Evolutionary conservation across 2,797 vertebrate genomes (phyloP).

Genomic region (Saxicola maurus): DNA sequence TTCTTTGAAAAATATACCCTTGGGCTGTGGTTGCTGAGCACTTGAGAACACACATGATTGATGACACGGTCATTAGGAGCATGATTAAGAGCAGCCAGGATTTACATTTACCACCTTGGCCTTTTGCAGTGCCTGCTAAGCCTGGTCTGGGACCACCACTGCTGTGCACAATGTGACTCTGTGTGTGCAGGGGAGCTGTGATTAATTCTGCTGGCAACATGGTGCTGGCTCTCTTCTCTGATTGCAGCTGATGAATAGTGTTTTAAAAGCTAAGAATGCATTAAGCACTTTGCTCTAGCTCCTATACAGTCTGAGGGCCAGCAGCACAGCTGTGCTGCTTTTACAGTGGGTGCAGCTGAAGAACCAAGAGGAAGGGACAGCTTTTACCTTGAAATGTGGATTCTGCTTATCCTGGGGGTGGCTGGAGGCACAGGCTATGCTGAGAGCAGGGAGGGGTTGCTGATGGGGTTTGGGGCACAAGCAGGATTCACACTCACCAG

Average conservation of each 20-base stretch:
- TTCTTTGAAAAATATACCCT: constrained; percentile 35
- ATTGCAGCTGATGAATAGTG: constrained; percentile 45
- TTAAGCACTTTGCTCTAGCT: constrained; percentile 25
- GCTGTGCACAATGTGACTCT: not conserved
- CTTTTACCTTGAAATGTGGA: not conserved
- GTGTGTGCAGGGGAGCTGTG: not conserved
- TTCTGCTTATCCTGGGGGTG: not conserved
- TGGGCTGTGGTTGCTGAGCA: constrained; percentile 41
- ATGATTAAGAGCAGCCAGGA: constrained; percentile 55
- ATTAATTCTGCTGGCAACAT: constrained; percentile 34
- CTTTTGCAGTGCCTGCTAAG: constrained; percentile 27
- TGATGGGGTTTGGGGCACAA: not conserved
- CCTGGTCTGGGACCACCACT: constrained; percentile 2
- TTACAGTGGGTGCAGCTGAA: constrained; percentile 27
- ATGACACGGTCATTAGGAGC: constrained; percentile 15
- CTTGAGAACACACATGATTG: constrained; percentile 31
- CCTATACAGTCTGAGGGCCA: not conserved
- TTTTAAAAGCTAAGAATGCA: constrained; percentile 55
- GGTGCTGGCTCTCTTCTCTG: constrained; percentile 31
- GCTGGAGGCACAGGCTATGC: not conserved
- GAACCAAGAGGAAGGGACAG: not conserved
- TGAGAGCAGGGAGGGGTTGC: not conserved
- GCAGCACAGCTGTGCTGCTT: constrained; percentile 3
- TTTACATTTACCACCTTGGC: constrained; percentile 53
- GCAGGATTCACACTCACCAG: not conserved